Conservation (phyloP, 1,140 invertebrate species). For the Brachionus angularis region DNA sequence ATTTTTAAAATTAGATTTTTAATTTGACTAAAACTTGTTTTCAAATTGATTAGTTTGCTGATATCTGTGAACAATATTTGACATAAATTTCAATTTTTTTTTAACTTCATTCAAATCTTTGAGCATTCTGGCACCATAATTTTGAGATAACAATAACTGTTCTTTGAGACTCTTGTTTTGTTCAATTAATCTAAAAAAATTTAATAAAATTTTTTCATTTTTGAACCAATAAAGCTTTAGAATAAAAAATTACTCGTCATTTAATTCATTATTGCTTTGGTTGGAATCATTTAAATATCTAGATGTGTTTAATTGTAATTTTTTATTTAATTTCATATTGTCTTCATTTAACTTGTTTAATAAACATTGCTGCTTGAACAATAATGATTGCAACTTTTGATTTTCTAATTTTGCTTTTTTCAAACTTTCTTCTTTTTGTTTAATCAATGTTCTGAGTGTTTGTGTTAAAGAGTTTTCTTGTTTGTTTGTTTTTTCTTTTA, state of each 20-base stretch:
- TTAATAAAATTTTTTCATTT: neutral
- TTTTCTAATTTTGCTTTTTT: conserved; percentile 11
- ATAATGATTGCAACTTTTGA: neutral
- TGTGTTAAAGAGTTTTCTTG: neutral
- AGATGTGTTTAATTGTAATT: neutral
- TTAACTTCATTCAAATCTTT: conserved; percentile 15
- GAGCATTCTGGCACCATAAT: conserved; percentile 20
- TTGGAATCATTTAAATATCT: neutral
- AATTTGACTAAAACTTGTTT: neutral
- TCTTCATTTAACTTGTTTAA: conserved; percentile 27
- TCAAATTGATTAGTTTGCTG: neutral
- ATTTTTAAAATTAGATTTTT: too few species aligned
- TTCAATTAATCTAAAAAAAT: neutral
- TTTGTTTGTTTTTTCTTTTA: neutral
- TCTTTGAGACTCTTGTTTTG: conserved; percentile 31
- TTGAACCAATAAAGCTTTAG: neutral
- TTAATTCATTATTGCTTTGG: neutral
- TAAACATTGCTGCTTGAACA: conserved; percentile 9
- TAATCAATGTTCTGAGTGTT: neutral
- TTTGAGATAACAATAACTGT: conserved; percentile 19
- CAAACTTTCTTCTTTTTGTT: neutral
- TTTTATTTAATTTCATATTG: neutral
- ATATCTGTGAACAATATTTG: neutral
- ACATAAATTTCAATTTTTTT: conserved; percentile 26
- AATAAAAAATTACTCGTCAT: too few species aligned